phyloP scores from a whole-genome alignment of 1,140 invertebrate species.

The Augochlora pura region DNA sequence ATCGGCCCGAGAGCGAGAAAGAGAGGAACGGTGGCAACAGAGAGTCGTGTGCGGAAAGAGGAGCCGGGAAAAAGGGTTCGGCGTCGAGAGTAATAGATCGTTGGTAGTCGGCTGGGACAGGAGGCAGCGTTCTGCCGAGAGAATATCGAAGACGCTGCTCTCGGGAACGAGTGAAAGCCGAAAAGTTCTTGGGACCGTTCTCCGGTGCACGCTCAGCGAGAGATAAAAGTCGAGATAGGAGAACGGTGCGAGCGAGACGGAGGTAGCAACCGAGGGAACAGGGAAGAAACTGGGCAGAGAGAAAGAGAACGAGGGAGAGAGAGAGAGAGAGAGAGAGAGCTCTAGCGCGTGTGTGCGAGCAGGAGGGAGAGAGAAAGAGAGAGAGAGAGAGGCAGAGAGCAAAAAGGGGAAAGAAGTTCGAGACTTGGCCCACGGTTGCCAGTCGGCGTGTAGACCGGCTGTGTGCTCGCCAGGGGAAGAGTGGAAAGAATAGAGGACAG shows the following conservation, averaged over 20 bases:
- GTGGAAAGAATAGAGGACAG: conserved; percentile 19
- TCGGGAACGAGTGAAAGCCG: conserved; percentile 36
- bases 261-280: neutral
- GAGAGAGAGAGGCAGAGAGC: conserved; percentile 3
- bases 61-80: too few species aligned
- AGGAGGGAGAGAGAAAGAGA: neutral
- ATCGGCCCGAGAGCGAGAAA: conserved; percentile 1
- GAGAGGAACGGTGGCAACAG: neutral
- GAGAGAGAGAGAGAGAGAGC: neutral
- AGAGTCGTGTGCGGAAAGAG: too few species aligned
- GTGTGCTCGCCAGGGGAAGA: conserved; percentile 35
- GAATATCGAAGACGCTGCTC: neutral
- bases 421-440: conserved; percentile 39
- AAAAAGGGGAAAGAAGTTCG: conserved; percentile 22
- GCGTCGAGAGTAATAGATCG: too few species aligned
- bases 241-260: neutral
- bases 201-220: neutral
- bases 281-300: conserved; percentile 11
- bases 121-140: neutral
- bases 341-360: too few species aligned
- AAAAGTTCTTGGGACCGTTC: conserved; percentile 28
- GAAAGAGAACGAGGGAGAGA: too few species aligned
- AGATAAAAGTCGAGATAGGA: conserved; percentile 18
- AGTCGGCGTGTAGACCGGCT: conserved; percentile 55
- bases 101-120: too few species aligned